Conservation (phyloP, 2,113 vertebrate genomes). For the Anoura caudifer region DNA sequence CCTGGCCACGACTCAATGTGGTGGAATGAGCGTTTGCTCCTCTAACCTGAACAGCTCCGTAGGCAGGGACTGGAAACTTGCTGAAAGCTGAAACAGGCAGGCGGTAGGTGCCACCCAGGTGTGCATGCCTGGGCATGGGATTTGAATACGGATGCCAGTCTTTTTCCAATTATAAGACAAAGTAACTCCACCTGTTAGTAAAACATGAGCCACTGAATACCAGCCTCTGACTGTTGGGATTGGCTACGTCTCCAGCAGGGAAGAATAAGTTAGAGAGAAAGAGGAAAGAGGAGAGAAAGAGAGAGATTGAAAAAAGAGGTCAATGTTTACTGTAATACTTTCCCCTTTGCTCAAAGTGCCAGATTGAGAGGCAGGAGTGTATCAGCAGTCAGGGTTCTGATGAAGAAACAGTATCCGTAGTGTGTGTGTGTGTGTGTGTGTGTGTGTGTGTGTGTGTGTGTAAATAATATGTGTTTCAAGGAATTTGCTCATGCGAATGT, state of each 20-base stretch:
- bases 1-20: neutral
- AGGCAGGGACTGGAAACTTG: neutral
- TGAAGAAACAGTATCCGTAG: neutral
- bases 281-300: no score
- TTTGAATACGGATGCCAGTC: neutral
- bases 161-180: neutral
- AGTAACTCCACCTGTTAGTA: neutral
- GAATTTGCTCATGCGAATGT: neutral
- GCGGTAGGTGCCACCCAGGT: neutral
- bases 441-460: neutral
- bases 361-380: neutral
- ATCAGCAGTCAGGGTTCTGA: neutral
- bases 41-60: neutral
- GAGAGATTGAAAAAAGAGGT: neutral
- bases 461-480: neutral
- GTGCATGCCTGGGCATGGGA: neutral
- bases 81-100: neutral
- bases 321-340: neutral
- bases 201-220: neutral
- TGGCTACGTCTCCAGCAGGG: neutral
- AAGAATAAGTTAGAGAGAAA: neutral
- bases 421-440: neutral
- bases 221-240: neutral
- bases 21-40: neutral
- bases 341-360: neutral